These are phyloP conservation scores for Hydractinia symbiolongicarpus DNA, from an alignment of 30 jellyfish, hydroid and myxozoan genomes.

Conservation along the genomic window DNA sequence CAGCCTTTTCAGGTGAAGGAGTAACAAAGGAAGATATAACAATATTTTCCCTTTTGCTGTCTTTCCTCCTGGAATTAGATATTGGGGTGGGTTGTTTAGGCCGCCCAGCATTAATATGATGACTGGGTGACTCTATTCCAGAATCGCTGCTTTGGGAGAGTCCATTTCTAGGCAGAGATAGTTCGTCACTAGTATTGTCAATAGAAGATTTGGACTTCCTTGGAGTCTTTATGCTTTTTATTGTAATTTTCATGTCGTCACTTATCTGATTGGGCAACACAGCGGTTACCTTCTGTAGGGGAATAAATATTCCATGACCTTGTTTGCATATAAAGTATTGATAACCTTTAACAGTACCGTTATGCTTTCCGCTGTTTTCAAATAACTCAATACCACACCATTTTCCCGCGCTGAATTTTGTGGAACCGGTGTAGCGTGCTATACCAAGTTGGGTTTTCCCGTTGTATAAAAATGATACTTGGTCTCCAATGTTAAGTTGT, in stretches of 20 bases:
- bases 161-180: background rate
- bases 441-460: constrained; percentile 50
- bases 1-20: constrained; percentile 34
- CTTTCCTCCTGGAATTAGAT: background rate
- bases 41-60: constrained; percentile 2
- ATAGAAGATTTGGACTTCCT: background rate
- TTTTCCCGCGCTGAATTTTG: constrained; percentile 67
- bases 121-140: constrained; percentile 40
- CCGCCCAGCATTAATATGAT: background rate
- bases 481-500: constrained; percentile 41
- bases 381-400: constrained; percentile 83
- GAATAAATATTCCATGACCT: constrained; percentile 79
- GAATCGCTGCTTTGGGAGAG: constrained; percentile 25
- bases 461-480: constrained; percentile 47
- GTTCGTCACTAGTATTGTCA: background rate
- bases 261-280: constrained; percentile 1
- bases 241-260: constrained; percentile 34
- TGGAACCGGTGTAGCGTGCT: constrained; percentile 57
- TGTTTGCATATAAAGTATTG: constrained; percentile 67
- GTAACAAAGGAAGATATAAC: constrained; percentile 31
- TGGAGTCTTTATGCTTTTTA: constrained; percentile 8
- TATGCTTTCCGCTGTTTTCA: constrained; percentile 64
- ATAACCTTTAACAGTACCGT: constrained; percentile 86
- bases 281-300: constrained; percentile 47
- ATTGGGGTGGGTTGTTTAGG: background rate